Percentiles rank a stretch among this genome's conserved stretches.
phyloP scores from a whole-genome alignment of 2,797 vertebrate species.

The Myripristis jacobus region DNA sequence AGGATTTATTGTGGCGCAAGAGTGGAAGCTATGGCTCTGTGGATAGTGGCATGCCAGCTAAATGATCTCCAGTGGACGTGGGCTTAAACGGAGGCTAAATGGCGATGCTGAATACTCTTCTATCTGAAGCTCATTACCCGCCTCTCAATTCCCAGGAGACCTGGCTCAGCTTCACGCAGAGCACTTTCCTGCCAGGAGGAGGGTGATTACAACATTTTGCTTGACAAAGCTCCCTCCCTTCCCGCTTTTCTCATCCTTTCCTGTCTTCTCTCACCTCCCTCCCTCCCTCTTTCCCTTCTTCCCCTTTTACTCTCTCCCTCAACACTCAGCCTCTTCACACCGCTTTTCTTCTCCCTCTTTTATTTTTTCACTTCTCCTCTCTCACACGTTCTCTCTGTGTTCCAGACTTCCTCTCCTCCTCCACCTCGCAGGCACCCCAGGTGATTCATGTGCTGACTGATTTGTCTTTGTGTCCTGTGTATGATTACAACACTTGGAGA shows the following conservation, averaged over 20 bases:
- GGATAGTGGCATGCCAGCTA: conserved; percentile 56
- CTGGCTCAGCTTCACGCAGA: conserved; percentile 72
- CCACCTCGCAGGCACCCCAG: conserved; percentile 36
- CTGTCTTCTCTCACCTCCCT: conserved; percentile 35
- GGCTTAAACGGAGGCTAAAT: conserved; percentile 77
- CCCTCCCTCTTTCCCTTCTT: conserved; percentile 7
- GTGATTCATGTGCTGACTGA: conserved; percentile 44
- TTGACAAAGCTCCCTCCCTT: conserved; percentile 64
- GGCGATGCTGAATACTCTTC: conserved; percentile 59
- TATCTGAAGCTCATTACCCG: conserved; percentile 79
- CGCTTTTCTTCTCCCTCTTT: neutral
- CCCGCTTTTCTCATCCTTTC: conserved; percentile 46
- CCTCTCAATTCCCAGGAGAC: conserved; percentile 69
- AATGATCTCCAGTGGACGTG: conserved; percentile 75
- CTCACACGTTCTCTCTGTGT: conserved; percentile 3
- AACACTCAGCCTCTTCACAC: conserved; percentile 37
- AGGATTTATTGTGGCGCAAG: conserved; percentile 56
- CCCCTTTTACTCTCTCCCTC: conserved; percentile 21
- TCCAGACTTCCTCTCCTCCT: conserved; percentile 13
- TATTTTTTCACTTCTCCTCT: neutral
- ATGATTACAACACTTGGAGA: conserved; percentile 62
- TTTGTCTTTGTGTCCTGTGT: conserved; percentile 63
- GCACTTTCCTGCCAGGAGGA: conserved; percentile 79
- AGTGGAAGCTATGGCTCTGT: conserved; percentile 48
- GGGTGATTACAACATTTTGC: conserved; percentile 82